Evolutionary conservation across 2,113 vertebrate genomes (phyloP).

Genomic region (Puffinus mauretanicus): DNA sequence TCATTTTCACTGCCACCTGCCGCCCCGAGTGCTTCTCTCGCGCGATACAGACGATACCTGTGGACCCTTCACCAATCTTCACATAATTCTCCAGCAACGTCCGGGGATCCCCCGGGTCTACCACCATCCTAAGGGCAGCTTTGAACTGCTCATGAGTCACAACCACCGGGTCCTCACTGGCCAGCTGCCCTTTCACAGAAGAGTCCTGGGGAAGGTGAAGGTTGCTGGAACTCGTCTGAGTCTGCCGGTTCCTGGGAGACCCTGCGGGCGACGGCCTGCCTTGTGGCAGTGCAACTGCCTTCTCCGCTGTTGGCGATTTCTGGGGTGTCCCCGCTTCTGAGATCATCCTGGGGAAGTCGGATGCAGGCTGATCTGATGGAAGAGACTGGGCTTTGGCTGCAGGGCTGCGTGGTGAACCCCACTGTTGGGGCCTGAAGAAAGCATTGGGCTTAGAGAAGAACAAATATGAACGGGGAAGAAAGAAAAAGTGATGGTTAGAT

Average conservation of each 20-base stretch:
- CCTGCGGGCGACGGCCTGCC: constrained; percentile 91
- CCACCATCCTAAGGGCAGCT: constrained; percentile 95
- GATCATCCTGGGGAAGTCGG: constrained; percentile 59
- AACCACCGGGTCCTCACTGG: constrained; percentile 81
- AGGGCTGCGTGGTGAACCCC: constrained; percentile 59
- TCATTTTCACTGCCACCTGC: constrained; percentile 97
- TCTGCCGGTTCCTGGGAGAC: constrained; percentile 86
- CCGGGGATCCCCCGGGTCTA: constrained; percentile 94
- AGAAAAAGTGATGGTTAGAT: background rate
- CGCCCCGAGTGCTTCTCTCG: constrained; percentile 93
- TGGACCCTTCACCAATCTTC: constrained; percentile 97
- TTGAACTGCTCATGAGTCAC: constrained; percentile 98
- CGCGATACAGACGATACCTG: constrained; percentile 94
- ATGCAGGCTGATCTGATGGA: constrained; percentile 65
- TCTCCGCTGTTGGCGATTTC: constrained; percentile 52
- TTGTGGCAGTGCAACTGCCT: constrained; percentile 46
- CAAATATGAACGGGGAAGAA: background rate
- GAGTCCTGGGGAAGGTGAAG: constrained; percentile 84
- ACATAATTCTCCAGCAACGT: constrained; percentile 91
- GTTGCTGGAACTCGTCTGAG: constrained; percentile 89
- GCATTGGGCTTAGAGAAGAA: constrained; percentile 53
- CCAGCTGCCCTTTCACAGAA: constrained; percentile 67
- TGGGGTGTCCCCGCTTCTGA: constrained; percentile 69
- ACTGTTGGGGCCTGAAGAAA: constrained; percentile 70
- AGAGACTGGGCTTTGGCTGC: constrained; percentile 79